Percentiles rank a stretch among this genome's conserved stretches.
phyloP scores from a whole-genome alignment of 2,888 invertebrate species.

The Nomada flava region DNA sequence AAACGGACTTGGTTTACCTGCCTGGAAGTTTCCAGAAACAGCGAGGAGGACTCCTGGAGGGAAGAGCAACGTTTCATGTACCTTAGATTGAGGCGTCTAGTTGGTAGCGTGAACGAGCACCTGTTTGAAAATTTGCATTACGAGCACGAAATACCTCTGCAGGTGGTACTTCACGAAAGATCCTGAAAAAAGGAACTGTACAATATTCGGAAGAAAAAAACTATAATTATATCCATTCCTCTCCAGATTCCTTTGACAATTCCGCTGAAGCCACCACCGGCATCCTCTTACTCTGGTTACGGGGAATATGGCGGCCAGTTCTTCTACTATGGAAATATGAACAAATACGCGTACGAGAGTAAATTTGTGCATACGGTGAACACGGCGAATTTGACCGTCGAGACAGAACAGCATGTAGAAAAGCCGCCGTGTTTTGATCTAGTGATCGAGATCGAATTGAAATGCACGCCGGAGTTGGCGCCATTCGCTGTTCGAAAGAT shows the following conservation, averaged over 20 bases:
- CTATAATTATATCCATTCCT: neutral
- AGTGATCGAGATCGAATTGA: slow-evolving; percentile 76
- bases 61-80: slow-evolving; percentile 82
- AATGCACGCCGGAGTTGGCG: slow-evolving; percentile 80
- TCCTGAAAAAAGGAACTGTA: neutral
- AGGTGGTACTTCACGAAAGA: slow-evolving; percentile 29
- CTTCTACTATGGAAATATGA: slow-evolving; percentile 83
- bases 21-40: slow-evolving; percentile 70
- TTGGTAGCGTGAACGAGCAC: slow-evolving; percentile 80
- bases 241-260: slow-evolving; percentile 53
- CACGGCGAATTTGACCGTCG: slow-evolving; percentile 50
- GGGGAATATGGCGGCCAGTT: slow-evolving; percentile 81
- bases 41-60: slow-evolving; percentile 78
- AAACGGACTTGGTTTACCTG: slow-evolving; percentile 82
- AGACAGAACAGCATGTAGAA: slow-evolving; percentile 56
- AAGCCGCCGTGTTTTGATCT: slow-evolving; percentile 73
- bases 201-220: no score
- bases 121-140: slow-evolving; percentile 76
- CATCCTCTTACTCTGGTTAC: slow-evolving; percentile 81
- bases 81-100: slow-evolving; percentile 79
- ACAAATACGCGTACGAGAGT: slow-evolving; percentile 78
- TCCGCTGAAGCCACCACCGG: slow-evolving; percentile 69
- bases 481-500: slow-evolving; percentile 75
- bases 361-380: slow-evolving; percentile 70
- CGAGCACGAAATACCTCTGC: slow-evolving; percentile 71